Base-by-base conservation (phyloP, 2,888 invertebrate species). In the Amphimallon solstitiale region DNA sequence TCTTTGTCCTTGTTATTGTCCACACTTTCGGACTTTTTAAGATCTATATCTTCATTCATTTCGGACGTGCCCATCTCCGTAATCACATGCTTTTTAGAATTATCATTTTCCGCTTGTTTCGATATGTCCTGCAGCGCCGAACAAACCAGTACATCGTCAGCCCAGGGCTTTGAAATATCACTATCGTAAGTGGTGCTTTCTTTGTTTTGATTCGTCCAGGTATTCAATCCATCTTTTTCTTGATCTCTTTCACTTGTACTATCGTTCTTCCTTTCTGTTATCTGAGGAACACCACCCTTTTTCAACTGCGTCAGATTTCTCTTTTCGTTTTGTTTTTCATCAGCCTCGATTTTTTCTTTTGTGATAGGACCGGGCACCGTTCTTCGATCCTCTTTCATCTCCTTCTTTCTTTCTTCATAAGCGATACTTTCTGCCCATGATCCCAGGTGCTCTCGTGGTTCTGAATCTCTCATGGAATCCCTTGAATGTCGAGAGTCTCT, bases 301-400 rank as follows among this genome's bases (percentile, higher is more conserved):
- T 86, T 87, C 67, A 85, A 71, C 69, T 85, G 85, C 2, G 84
- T 86, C 64, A 86, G 77, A 70, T 80, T 84, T 15, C 85, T 79
- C 67, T 85, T 85, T 68, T 86, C 85, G 29, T 76, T 80, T 68
- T 84, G 82, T 43, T 83, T 73, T 76, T 87, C 87, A 40, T 86
- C 86, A 0, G 87, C 87, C 74, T 87, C 87, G 14, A 88, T 81
- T 71, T 86, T 85, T 63, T 88, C 88, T 67, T 86, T 84, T 0
- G 87, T 88, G 7, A 88, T 86, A 1, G 88, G 87, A 14, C 86
- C 87, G 0, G 87, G 86, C n/a, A 87, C 85, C 67, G 83, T 82
- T 60, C 86, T 80, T 21, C 83, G 76, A 63, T 81, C 79, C 51
- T 80, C 79, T 67, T 78, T 77, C 14, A 34, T 6, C 43, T 59